Evolutionary conservation across 2,888 invertebrate species (phyloP), one percentile per base, ranked within the genome.

Genomic region (Gnatocerus cornutus): DNA sequence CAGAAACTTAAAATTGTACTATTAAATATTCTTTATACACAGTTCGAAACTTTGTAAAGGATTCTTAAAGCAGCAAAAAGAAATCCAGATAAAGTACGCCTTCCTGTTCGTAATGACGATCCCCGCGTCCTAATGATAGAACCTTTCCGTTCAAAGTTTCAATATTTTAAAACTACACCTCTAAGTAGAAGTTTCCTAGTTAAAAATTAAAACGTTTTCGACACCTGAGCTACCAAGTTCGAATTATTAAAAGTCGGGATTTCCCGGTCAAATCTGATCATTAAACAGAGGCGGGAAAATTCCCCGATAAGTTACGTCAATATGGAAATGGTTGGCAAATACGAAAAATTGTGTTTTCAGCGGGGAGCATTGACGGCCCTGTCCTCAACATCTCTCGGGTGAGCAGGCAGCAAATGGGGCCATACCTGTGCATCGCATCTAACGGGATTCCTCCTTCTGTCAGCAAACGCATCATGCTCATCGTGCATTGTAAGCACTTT

Each of bases 401-500:
- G 73, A 91, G 90, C 73, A 87, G 93, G 65, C 87, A 91, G 68
- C 91, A 93, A 81, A 93, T 93, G 93, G 93, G 92, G 9, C 89
- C 92, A 27, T 92, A 92, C 83, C 87, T 92, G 61, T 92, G 93
- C 85, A 92, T 92, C 76, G 92, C 92, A 1, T 91, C 91, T 75
- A 95, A 95, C 83, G 94, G 94, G 39, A 91, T 94, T 30, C 93
- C 93, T 56, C 93, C 93, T 53, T 91, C 92, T 65, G 92, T 93
- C 82, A 92, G 92, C 87, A 93, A 93, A 83, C 87, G 93, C 75
- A 92, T 93, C 79, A 91, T 91, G 89, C 89, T 93, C 77, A 90
- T 92, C 80, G 93, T 94, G 73, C 93, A 94, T 84, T 95, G 94
- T 94, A 87, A 92, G 94, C 90, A 84, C 68, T 55, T 65, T 71